These are phyloP conservation scores for Motacilla alba DNA, from an alignment of 2,113 vertebrate genomes.

Conservation along the genomic window DNA sequence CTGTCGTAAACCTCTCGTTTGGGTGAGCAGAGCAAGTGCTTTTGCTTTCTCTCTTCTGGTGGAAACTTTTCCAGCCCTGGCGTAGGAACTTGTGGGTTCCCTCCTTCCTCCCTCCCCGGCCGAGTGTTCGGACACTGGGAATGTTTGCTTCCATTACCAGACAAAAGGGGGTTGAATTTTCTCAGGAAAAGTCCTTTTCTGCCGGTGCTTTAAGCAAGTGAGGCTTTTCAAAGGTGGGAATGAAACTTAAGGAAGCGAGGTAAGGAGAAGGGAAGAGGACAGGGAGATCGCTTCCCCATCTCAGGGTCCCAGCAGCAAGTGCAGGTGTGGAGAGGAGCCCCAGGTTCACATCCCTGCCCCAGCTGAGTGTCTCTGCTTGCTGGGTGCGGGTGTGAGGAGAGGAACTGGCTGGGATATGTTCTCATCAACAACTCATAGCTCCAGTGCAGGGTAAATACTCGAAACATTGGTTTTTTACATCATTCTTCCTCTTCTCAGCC, in stretches of 20 bases:
- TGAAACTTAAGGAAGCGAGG: neutral
- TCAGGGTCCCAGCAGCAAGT: neutral
- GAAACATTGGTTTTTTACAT: neutral
- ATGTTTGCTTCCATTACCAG: accelerated
- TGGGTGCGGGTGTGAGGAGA: neutral
- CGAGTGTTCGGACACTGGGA: neutral
- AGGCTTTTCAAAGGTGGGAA: neutral
- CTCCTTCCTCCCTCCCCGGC: neutral
- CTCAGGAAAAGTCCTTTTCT: accelerated
- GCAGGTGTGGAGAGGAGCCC: neutral
- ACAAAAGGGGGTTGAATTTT: accelerated
- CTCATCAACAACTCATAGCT: neutral
- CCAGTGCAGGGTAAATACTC: neutral
- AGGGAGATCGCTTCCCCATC: neutral
- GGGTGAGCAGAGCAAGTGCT: neutral
- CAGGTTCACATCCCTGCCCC: neutral
- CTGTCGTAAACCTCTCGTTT: neutral
- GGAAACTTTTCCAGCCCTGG: neutral
- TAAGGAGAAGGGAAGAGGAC: neutral
- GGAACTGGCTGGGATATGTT: neutral
- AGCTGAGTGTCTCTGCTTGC: neutral
- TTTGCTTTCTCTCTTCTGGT: neutral
- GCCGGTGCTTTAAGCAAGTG: neutral
- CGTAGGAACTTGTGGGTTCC: accelerated
- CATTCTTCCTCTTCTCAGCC: neutral